Conservation (phyloP, 1,140 invertebrate genomes). For the Macrocentrus cingulum region DNA sequence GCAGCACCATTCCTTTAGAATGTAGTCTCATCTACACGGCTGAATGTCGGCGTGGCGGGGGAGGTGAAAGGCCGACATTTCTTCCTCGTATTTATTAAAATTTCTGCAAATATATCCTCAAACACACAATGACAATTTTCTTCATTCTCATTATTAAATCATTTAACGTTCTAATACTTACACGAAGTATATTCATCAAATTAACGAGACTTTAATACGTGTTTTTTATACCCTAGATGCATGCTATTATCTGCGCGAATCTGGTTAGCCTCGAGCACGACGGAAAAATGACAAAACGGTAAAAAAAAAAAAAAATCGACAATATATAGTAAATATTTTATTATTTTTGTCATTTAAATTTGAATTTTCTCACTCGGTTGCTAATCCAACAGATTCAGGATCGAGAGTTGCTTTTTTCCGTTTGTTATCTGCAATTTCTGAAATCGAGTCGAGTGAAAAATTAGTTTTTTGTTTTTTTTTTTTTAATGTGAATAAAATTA, state of each 20-base stretch:
- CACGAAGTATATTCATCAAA: too few species aligned
- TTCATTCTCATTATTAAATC: neutral
- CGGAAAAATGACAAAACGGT: too few species aligned
- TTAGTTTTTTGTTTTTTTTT: too few species aligned
- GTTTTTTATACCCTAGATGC: slow-evolving; percentile 33
- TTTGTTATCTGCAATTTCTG: slow-evolving; percentile 26
- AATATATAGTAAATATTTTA: too few species aligned
- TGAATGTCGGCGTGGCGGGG: slow-evolving; percentile 34
- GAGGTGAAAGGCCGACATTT: slow-evolving; percentile 55
- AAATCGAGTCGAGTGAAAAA: slow-evolving; percentile 21
- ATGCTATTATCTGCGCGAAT: slow-evolving; percentile 31
- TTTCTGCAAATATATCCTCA: too few species aligned
- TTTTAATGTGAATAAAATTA: too few species aligned
- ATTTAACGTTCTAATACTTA: neutral
- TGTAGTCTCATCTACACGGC: slow-evolving; percentile 7
- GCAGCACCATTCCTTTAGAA: slow-evolving; percentile 27
- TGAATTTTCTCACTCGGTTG: slow-evolving; percentile 16
- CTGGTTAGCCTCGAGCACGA: slow-evolving; percentile 29
- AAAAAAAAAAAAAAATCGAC: too few species aligned
- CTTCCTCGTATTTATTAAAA: slow-evolving; percentile 32
- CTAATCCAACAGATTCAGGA: slow-evolving; percentile 24
- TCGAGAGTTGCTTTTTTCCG: slow-evolving; percentile 28
- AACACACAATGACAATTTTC: too few species aligned
- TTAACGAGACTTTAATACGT: too few species aligned
- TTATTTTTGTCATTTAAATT: neutral